Evolutionary conservation across 92 coral and sea anemone genomes (phyloP), one percentile per base, ranked within the genome.

Genomic region (Siderastrea radians): DNA sequence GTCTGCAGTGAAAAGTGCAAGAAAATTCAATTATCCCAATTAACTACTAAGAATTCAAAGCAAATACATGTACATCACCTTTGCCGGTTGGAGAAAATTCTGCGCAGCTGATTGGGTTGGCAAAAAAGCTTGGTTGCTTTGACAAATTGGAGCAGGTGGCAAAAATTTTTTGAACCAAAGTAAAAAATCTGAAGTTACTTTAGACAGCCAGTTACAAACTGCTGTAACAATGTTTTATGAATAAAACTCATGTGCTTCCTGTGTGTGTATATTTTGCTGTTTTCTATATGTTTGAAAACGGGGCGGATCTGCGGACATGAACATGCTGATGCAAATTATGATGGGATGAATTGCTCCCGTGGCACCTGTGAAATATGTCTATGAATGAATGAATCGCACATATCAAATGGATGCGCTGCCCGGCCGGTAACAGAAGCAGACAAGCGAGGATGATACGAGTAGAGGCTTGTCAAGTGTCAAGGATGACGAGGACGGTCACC

Each of bases 401-500:
- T 68, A 86, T 87, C 73, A 87, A 79, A 87, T 70, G 78, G 85
- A 87, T 57, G 77, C 72, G 15, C 63, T 55, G 26, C 90, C 86
- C 89, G 93, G 84, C 90, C 86, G 84, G 78, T 79, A 85, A 82
- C 95, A 93, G 98, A 95, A 89, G 94, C 86, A 84, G 79, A 88
- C 91, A 64, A 82, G 89, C 65, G 98, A 85, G 65, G 96, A 94
- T 17, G 96, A 92, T 65, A 79, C 94, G 75, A 86, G 95, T 87
- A 81, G 95, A 92, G 93, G 91, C 88, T 90, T 84, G 86, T 72
- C 99, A 89, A 92, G 98, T 82, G 69, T 85, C 88, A 91, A 87
- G 93, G 99, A 96, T 79, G 99, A 98, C 71, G 95, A 98, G 90
- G 99, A 95, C 69, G 99, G 99, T 60, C 99, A 98, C 91, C 98